phyloP scores from a whole-genome alignment of 2,797 vertebrate species.

The Falco cherrug region DNA sequence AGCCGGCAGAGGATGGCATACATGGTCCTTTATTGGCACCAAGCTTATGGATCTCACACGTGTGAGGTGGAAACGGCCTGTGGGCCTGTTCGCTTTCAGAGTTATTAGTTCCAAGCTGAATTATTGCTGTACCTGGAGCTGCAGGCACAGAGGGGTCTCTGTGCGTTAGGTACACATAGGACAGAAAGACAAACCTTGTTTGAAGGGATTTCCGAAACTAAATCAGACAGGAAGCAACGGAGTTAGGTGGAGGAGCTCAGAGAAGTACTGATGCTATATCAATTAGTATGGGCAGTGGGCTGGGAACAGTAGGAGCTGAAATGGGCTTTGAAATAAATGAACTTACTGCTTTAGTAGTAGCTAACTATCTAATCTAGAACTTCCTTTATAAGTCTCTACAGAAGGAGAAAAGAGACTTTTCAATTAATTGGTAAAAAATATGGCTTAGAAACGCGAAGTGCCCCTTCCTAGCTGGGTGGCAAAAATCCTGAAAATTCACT shows the following conservation, averaged over 20 bases:
- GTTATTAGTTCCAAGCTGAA: background rate
- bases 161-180: rapidly evolving
- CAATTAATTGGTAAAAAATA: background rate
- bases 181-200: background rate
- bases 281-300: background rate
- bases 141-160: background rate
- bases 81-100: background rate
- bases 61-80: background rate
- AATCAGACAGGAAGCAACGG: background rate
- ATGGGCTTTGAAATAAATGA: background rate
- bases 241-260: background rate
- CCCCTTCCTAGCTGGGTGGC: background rate
- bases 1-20: background rate
- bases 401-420: background rate
- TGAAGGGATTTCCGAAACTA: background rate
- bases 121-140: background rate
- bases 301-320: background rate
- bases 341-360: background rate
- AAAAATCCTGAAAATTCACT: background rate
- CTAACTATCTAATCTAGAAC: background rate
- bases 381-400: background rate
- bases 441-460: background rate
- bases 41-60: rapidly evolving
- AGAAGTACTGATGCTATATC: background rate
- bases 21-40: background rate